Evolutionary conservation across 64 coral and sea anemone genomes (phyloP).

Genomic region (Cladopsammia gracilis): DNA sequence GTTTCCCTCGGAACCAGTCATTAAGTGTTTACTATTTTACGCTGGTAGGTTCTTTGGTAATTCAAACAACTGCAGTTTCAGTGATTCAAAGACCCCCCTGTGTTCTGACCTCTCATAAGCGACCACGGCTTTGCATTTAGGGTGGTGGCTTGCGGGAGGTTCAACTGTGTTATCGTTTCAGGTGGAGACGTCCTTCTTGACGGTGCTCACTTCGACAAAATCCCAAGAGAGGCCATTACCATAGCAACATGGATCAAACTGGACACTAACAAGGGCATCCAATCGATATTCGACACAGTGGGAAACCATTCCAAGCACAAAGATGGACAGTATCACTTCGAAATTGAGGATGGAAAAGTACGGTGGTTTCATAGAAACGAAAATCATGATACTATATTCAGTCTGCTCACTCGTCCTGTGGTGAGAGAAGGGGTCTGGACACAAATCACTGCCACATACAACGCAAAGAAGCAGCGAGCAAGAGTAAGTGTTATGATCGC

Average conservation of each 20-base stretch:
- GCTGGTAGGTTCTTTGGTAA: too few relatives aligned
- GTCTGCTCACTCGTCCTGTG: conserved; percentile 37
- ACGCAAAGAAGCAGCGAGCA: conserved; percentile 63
- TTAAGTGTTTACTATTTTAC: too few relatives aligned
- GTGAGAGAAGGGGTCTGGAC: conserved; percentile 77
- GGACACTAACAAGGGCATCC: conserved; percentile 88
- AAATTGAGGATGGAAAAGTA: conserved; percentile 86
- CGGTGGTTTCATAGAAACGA: conserved; percentile 94
- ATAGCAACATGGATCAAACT: conserved; percentile 97
- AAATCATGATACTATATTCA: conserved; percentile 80
- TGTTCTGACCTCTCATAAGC: too few relatives aligned
- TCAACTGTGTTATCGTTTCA: neutral
- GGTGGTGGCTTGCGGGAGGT: too few relatives aligned
- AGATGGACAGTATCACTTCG: conserved; percentile 96
- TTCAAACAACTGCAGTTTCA: too few relatives aligned
- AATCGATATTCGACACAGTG: conserved; percentile 99
- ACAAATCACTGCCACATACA: conserved; percentile 84
- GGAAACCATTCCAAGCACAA: conserved; percentile 92
- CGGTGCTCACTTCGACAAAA: conserved; percentile 76
- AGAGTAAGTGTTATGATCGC: conserved; percentile 52
- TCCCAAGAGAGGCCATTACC: conserved; percentile 90
- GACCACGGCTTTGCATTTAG: too few relatives aligned
- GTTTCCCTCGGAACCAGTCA: too few relatives aligned
- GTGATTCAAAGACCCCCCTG: too few relatives aligned
- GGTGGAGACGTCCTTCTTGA: conserved; percentile 96